Evolutionary conservation across 2,113 vertebrate genomes (phyloP).

Genomic region (Podarcis raffonei): DNA sequence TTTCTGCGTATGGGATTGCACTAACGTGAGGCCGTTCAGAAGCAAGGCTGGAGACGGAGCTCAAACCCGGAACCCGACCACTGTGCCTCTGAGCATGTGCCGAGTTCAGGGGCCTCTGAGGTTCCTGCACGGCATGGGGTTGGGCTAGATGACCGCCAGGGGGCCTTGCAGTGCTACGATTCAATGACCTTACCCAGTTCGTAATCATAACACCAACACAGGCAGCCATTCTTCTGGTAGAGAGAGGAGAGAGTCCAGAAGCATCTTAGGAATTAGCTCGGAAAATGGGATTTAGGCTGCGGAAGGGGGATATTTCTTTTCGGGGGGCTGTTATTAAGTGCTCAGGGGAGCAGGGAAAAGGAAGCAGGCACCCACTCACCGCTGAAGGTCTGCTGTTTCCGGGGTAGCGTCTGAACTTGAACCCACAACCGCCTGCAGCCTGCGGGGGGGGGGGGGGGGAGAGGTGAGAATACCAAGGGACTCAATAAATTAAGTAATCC

Average conservation of each 20-base stretch:
- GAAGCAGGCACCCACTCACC: not conserved
- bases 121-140: too few relatives aligned
- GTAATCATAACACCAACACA: not conserved
- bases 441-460: not conserved
- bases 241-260: not conserved
- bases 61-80: not conserved
- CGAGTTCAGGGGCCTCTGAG: not conserved
- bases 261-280: not conserved
- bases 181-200: too few relatives aligned
- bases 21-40: not conserved
- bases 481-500: too few relatives aligned
- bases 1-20: too few relatives aligned
- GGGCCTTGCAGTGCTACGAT: too few relatives aligned
- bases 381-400: not conserved
- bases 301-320: not conserved
- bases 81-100: not conserved
- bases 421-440: not conserved
- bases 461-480: too few relatives aligned
- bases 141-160: too few relatives aligned
- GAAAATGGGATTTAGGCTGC: not conserved
- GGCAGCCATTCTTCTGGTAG: too few relatives aligned
- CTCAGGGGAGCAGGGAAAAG: not conserved
- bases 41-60: not conserved
- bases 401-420: rapidly evolving
- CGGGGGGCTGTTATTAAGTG: too few relatives aligned